Evolutionary conservation across 1,140 invertebrate genomes (phyloP), one percentile per base, ranked within the genome.

Genomic region (Trichonephila inaurata): DNA sequence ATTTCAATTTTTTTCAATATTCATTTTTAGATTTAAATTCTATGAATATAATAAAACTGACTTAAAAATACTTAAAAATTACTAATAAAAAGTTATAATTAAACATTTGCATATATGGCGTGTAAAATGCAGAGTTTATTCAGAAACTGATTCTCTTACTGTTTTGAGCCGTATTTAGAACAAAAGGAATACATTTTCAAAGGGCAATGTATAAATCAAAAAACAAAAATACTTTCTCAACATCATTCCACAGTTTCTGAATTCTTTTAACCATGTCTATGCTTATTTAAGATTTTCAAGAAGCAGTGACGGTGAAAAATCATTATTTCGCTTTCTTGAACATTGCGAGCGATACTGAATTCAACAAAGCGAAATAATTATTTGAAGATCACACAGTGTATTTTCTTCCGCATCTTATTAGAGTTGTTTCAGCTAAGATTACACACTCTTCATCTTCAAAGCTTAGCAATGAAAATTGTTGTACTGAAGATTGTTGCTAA

Each of bases 301-400:
- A 51, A 83, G 82, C 12, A 51, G 18, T 24, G 82, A 83, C 14
- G 82, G 44, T 60, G 82, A 83, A 58, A 83, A 83, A 83, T 83
- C 40, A 83, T 83, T 83, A 83, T 83, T 60, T 60, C 82, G 82
- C 82, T 18, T 77, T 77, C 72, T 33, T 58, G 44, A 60, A 21
- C 82, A 58, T 60, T 60, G 7, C 51, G 21, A 83, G 51, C 12
- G 19, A 16, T 40, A 83, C 21, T 83, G 12, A 51, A 51, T 19
- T 83, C 82, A 83, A 12, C 51, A 83, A 83, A 83, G 82, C 44
- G 82, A 58, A 83, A 83, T 83, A 83, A 83, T 83, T 83, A 83
- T 24, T 58, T 28, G 40, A 60, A 44, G 10, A 60, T 60, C 12
- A 28, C 51, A 77, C n/a, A 28, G 14, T 14, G n/a, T 0, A 58